Base-by-base conservation (phyloP, 2,113 vertebrate species). In the Helogale parvula region DNA sequence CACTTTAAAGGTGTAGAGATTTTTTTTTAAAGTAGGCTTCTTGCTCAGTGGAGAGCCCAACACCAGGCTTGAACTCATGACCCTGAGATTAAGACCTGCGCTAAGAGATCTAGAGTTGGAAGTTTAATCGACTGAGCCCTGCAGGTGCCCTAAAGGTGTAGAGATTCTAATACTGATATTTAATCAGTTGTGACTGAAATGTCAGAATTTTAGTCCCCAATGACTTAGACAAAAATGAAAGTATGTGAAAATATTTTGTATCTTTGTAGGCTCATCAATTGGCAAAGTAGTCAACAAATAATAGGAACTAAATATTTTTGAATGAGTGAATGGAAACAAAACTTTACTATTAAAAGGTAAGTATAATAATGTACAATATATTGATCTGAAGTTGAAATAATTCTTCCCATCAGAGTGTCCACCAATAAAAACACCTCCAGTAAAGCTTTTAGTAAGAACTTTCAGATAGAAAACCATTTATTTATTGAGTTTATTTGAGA, bases 101-200 rank as follows among this genome's bases (percentile, higher is more conserved):
- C 21, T 60, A 21, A 60, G 57, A 60, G 57, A 60, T 60, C 57
- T 21, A 25, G 21, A 60, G 57, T 60, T 60, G 57, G 21, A 8
- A 7, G 8, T 25, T 60, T 60, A 60, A 60, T 8, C 3, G 21
- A 60, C 57, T 8, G 57, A 60, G 7, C 21, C 57, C 57, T 8
- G 21, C 7, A 60, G 21, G 2, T 60, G 57, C 57, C 21, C 57
- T 21, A 90, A 86, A 85, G 25, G 25, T 52, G 7, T 50, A 63
- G 21, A 41, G 3, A 79, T 96, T 57, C 54, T 74, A 93, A 87
- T 57, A 71, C 45, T 60, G 33, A 23, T 65, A 85, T 93, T 88
- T 94, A 71, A 89, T 85, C 47, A 92, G 14, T 71, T 94, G n/a
- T 94, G 79, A 97, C 71, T 92, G 19, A 86, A 93, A 15, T 72